phyloP scores from a whole-genome alignment of 2,113 vertebrate species.

The Pseudorasbora parva region DNA sequence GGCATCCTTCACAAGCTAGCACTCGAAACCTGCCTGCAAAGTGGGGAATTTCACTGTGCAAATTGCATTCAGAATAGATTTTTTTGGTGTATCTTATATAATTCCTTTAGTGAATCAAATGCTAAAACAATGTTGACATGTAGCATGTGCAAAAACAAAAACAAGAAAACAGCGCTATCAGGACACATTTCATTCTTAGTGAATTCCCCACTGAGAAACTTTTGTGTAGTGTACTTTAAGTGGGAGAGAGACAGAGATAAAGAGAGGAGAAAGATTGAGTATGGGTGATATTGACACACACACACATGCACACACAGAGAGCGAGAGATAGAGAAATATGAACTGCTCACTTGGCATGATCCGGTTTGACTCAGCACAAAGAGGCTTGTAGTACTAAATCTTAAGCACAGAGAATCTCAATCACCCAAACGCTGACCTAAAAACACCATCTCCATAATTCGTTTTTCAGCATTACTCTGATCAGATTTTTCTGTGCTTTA shows the following conservation, averaged over 20 bases:
- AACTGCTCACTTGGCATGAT: conserved; percentile 53
- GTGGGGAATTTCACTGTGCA: not conserved
- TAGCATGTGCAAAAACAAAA: conserved; percentile 8
- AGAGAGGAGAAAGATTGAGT: conserved; percentile 35
- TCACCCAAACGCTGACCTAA: conserved; percentile 41
- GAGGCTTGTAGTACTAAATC: conserved; percentile 35
- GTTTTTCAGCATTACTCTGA: conserved; percentile 18
- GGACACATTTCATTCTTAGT: not conserved
- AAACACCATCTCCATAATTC: not conserved
- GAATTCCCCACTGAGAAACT: not conserved
- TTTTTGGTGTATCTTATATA: not conserved
- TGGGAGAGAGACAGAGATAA: not conserved
- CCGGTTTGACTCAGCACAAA: conserved; percentile 43
- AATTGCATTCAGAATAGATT: not conserved
- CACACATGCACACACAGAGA: not conserved
- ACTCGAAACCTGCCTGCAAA: not conserved
- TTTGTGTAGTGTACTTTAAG: not conserved
- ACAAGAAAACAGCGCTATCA: not conserved
- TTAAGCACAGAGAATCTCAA: conserved; percentile 18
- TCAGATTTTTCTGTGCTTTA: conserved; percentile 3
- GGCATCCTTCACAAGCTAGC: not conserved
- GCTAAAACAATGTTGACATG: conserved; percentile 4
- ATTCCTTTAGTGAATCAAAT: not conserved
- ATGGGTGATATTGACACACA: not conserved
- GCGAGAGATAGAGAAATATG: conserved; percentile 59